A percentile compares a stretch with the other conserved stretches of the same genome.
Evolutionary conservation across 2,113 vertebrate species (phyloP).

Genomic region (Engraulis encrasicolus): DNA sequence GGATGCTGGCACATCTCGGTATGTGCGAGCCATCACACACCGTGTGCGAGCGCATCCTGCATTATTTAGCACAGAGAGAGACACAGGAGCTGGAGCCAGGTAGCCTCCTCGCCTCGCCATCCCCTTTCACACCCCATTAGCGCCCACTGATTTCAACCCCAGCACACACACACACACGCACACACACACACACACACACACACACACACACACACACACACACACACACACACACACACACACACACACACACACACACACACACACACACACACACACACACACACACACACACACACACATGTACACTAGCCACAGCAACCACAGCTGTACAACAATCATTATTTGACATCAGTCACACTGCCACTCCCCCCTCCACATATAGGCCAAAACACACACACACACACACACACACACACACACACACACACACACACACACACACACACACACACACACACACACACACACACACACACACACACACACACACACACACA

Average conservation of each 20-base stretch:
- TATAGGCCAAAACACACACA: neutral
- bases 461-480: neutral
- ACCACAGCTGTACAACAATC: slow-evolving; percentile 37
- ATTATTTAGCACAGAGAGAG: slow-evolving; percentile 54
- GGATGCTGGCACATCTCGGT: slow-evolving; percentile 40
- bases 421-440: neutral
- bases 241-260: neutral
- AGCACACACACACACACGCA: slow-evolving; percentile 5
- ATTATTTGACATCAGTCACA: slow-evolving; percentile 60
- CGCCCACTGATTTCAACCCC: slow-evolving; percentile 41
- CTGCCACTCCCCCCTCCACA: slow-evolving; percentile 28
- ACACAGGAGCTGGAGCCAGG: slow-evolving; percentile 46
- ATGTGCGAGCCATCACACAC: slow-evolving; percentile 40
- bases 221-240: no score
- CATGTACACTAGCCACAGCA: slow-evolving; percentile 26
- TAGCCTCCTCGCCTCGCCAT: slow-evolving; percentile 46
- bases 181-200: neutral
- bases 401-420: neutral
- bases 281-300: no score
- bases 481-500: neutral
- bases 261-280: neutral
- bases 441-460: neutral
- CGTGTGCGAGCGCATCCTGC: slow-evolving; percentile 40
- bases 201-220: neutral
- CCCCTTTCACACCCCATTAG: slow-evolving; percentile 58